Evolutionary conservation across 2,797 vertebrate species (phyloP).

Genomic region (Pteropus rufus): DNA sequence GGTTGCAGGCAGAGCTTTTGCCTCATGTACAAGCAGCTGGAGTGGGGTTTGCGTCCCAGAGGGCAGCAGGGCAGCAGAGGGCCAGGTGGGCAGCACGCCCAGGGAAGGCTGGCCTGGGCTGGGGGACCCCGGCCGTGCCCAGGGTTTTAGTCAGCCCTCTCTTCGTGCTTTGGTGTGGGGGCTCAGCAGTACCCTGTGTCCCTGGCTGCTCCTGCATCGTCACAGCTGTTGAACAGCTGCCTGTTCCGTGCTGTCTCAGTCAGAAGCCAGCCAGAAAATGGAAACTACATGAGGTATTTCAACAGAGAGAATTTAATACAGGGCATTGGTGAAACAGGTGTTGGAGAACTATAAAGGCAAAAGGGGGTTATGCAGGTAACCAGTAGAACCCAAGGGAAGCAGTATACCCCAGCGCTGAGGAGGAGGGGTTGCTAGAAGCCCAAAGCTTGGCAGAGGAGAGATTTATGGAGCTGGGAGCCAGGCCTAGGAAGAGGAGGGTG

Average conservation of each 20-base stretch:
- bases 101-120: accelerated
- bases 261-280: neutral
- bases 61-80: neutral
- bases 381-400: neutral
- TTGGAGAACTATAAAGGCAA: accelerated
- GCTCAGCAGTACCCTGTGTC: neutral
- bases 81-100: neutral
- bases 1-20: slow-evolving; percentile 53
- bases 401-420: too few species aligned
- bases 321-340: neutral
- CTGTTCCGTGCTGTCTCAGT: neutral
- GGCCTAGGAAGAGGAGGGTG: neutral
- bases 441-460: neutral
- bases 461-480: neutral
- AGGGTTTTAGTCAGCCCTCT: accelerated
- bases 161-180: neutral
- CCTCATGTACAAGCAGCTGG: slow-evolving; percentile 29
- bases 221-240: slow-evolving; percentile 41
- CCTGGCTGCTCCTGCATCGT: neutral
- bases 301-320: neutral
- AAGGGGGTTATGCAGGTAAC: too few species aligned
- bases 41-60: neutral
- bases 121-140: accelerated
- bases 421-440: neutral
- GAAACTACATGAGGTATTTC: neutral